Conservation (phyloP, 1,140 invertebrate genomes). For the Whitmania pigra region DNA sequence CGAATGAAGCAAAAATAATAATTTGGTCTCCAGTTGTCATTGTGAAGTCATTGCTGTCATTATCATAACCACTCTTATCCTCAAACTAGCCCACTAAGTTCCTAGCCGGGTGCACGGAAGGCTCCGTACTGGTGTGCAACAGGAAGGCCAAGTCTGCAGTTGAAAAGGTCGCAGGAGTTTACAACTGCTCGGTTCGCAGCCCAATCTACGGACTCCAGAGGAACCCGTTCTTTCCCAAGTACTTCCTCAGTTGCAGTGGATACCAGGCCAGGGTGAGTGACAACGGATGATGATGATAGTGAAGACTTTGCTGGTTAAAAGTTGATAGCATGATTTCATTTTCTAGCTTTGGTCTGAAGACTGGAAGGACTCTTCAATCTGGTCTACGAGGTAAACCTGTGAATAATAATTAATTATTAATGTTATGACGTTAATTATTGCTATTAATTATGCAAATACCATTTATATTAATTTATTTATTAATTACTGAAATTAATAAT, state of each 20-base stretch:
- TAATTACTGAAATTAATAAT: too few species aligned
- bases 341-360: slow-evolving; percentile 72
- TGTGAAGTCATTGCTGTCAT: not conserved
- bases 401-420: too few species aligned
- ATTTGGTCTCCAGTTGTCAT: not conserved
- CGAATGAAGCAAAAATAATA: not conserved
- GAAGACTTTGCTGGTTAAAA: too few species aligned
- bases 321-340: not conserved
- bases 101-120: slow-evolving; percentile 62
- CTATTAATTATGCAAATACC: not conserved
- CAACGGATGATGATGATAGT: too few species aligned
- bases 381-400: slow-evolving; percentile 65
- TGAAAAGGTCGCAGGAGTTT: slow-evolving; percentile 63
- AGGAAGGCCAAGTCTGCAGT: slow-evolving; percentile 65
- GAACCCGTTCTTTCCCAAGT: slow-evolving; percentile 70
- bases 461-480: not conserved
- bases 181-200: slow-evolving; percentile 66
- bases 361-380: slow-evolving; percentile 72
- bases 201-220: slow-evolving; percentile 70
- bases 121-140: slow-evolving; percentile 65
- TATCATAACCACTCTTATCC: not conserved
- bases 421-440: not conserved
- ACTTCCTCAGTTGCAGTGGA: slow-evolving; percentile 80
- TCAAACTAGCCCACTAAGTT: slow-evolving; percentile 59
- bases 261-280: slow-evolving; percentile 61